Conservation (phyloP, 2,888 invertebrate species). For the Aquatica leii region DNA sequence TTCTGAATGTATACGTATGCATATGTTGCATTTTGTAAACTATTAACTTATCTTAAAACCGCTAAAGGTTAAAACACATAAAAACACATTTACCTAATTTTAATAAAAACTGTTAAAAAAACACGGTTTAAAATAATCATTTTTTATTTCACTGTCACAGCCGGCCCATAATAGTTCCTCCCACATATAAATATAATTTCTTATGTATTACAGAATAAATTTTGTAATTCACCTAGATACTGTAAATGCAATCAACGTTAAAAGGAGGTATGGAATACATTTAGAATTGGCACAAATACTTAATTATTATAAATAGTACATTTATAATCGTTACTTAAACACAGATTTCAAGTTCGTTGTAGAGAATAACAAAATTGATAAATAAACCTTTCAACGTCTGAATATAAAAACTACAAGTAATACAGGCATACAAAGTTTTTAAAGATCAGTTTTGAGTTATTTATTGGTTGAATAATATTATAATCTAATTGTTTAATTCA, state of each 20-base stretch:
- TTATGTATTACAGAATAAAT: slow-evolving; percentile 31
- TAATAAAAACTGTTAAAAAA: too few relatives aligned
- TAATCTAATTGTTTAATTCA: too few relatives aligned
- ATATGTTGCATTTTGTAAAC: too few relatives aligned
- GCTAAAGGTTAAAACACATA: too few relatives aligned
- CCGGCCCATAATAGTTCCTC: slow-evolving; percentile 19
- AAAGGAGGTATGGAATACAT: slow-evolving; percentile 16
- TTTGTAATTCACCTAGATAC: slow-evolving; percentile 23
- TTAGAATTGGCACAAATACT: slow-evolving; percentile 27
- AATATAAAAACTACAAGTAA: too few relatives aligned
- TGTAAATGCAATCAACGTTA: slow-evolving; percentile 4
- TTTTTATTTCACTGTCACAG: slow-evolving; percentile 25
- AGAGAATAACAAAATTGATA: neutral
- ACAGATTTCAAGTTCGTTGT: slow-evolving; percentile 8
- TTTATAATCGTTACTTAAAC: neutral
- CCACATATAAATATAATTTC: slow-evolving; percentile 27
- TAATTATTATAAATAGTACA: neutral
- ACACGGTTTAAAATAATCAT: neutral
- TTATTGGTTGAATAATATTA: too few relatives aligned
- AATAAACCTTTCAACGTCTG: too few relatives aligned
- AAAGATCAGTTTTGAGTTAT: too few relatives aligned
- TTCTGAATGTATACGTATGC: too few relatives aligned
- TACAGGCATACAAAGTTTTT: too few relatives aligned
- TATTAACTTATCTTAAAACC: too few relatives aligned
- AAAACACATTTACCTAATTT: too few relatives aligned